Evolutionary conservation across 2,113 vertebrate species (phyloP).

Genomic region (Hypocryptadius cinnamomeus): DNA sequence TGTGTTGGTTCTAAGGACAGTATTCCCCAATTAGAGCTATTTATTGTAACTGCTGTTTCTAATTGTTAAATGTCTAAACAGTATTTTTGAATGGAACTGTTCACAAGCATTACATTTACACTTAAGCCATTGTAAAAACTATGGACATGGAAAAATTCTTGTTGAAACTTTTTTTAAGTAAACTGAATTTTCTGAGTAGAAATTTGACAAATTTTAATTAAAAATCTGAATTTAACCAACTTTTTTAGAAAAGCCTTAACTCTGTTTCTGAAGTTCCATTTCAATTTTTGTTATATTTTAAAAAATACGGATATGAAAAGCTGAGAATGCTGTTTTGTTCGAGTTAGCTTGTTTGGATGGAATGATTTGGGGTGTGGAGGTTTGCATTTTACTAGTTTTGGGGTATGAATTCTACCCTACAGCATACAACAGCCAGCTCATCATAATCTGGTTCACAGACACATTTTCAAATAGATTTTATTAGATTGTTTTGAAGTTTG

Average conservation of each 20-base stretch:
- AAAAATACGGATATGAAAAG: not conserved
- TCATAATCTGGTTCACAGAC: not conserved
- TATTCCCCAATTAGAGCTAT: not conserved
- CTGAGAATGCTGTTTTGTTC: not conserved
- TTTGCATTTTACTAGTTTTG: not conserved
- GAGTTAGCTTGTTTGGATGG: not conserved
- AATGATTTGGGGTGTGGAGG: rapidly evolving
- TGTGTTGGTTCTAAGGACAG: not conserved
- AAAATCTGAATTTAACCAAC: not conserved
- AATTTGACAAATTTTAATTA: not conserved
- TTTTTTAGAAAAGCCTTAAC: not conserved
- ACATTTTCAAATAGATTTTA: not conserved
- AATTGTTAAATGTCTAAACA: not conserved
- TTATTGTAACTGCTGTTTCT: not conserved
- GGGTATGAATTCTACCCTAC: not conserved
- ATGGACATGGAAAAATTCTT: not conserved
- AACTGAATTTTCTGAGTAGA: not conserved
- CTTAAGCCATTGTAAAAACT: not conserved
- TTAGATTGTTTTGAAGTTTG: not conserved
- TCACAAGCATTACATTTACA: not conserved
- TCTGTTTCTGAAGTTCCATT: not conserved
- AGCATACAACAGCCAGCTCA: not conserved
- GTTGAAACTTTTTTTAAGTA: not conserved
- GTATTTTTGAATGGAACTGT: not conserved
- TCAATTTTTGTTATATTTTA: not conserved